Base-by-base conservation (phyloP, 1,140 invertebrate genomes). In the Saxidomus purpurata region DNA sequence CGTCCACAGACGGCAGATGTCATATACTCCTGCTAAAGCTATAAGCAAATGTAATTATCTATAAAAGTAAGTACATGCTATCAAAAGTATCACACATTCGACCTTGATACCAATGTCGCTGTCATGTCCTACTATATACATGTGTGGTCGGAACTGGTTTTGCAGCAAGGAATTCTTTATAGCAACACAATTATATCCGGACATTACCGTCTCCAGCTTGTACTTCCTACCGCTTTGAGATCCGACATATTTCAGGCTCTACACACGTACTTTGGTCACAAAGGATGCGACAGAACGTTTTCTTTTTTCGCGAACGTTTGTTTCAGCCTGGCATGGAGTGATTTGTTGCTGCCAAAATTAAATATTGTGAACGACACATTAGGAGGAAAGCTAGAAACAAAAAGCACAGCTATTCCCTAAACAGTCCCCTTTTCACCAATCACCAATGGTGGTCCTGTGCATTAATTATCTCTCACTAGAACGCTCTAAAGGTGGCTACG, bases 391-490 rank as follows among this genome's bases (percentile, higher is more conserved):
- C 77, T 11, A 28, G n/a, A 11, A 25, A 22, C 9, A 11, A 1
- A 81, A 47, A 59, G 76, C 89, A 11, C 34, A 61, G 31, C 25
- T 90, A 17, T 55, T 82, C 6, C 69, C 34, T 38, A 79, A 84
- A 11, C 22, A 40, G 11, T 84, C 90, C 1, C 25, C 52, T 31
- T 28, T 38, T 9, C n/a, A n/a, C n/a, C n/a, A n/a, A n/a, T n/a
- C n/a, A n/a, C 43, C 87, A 17, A 59, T 91, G 28, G 81, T 89
- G 40, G 28, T 91, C 13, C 76, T 91, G 19, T 91, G 71, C 28
- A 86, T 89, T 22, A 87, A 91, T 55, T 91, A 43, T 77, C 87
- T 91, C 6, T 49, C 81, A 17, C 47, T 67, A 0, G 90, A 90
- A 52, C n/a, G 31, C 19, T 74, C 47, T 22, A 71, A 63, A 13